These are phyloP conservation scores for Mycetomoellerius zeteki DNA, from an alignment of 1,140 invertebrate species.

Conservation along the genomic window DNA sequence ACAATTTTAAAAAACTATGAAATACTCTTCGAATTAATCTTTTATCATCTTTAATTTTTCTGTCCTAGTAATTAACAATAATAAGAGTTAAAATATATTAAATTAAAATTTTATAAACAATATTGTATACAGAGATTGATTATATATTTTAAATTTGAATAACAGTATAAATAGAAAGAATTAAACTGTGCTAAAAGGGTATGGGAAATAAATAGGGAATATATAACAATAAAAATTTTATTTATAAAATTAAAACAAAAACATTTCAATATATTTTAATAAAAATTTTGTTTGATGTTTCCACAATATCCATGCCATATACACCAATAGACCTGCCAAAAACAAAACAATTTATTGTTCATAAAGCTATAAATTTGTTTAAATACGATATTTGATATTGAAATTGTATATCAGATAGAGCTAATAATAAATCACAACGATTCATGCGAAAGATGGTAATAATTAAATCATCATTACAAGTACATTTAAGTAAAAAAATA, in stretches of 20 bases:
- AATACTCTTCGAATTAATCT: background rate
- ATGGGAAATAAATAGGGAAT: background rate
- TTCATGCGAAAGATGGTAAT: constrained; percentile 67
- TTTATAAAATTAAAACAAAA: constrained; percentile 5
- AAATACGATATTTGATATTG: background rate
- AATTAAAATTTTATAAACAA: background rate
- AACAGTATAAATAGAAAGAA: background rate
- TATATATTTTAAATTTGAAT: background rate
- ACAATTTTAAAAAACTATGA: no score
- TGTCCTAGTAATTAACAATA: background rate
- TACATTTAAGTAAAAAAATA: background rate
- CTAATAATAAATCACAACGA: constrained; percentile 81
- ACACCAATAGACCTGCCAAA: constrained; percentile 1
- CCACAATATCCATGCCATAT: background rate
- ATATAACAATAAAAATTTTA: constrained; percentile 9
- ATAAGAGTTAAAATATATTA: no score
- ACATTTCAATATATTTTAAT: constrained; percentile 19
- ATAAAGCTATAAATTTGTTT: background rate
- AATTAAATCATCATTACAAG: constrained; percentile 56
- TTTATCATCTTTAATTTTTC: background rate
- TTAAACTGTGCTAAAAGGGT: background rate
- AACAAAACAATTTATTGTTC: background rate
- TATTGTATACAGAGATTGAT: no score
- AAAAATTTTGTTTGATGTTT: background rate
- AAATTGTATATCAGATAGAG: constrained; percentile 81